A percentile compares a stretch with the other conserved stretches of the same genome.
phyloP scores from a whole-genome alignment of 2,888 invertebrate genomes.

The Drosophila kuntzei region DNA sequence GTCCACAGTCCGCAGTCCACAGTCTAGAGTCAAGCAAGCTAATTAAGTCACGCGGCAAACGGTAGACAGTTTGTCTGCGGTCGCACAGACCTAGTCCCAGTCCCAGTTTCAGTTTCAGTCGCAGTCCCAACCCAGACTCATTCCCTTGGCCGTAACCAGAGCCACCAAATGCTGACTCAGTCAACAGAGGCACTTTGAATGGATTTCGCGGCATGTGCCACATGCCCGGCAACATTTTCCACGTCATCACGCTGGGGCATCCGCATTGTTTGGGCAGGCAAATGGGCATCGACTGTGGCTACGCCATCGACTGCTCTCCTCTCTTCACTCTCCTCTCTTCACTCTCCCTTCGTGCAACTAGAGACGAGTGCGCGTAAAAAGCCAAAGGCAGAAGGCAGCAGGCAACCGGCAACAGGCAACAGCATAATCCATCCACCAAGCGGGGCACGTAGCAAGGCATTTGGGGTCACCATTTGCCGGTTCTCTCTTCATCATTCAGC shows the following conservation, averaged over 20 bases:
- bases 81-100: constrained; percentile 29
- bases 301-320: not conserved
- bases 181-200: constrained; percentile 34
- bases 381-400: constrained; percentile 15
- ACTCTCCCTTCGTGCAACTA: constrained; percentile 9
- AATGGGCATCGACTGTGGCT: constrained; percentile 37
- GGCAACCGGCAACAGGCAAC: constrained; percentile 9
- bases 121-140: not conserved
- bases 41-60: constrained; percentile 72
- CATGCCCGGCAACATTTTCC: constrained; percentile 62
- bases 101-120: no score
- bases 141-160: constrained; percentile 6
- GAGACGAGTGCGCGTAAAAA: constrained; percentile 12
- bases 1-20: not conserved
- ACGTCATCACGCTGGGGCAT: constrained; percentile 71
- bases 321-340: not conserved
- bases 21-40: constrained; percentile 39
- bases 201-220: constrained; percentile 47
- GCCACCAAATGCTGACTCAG: constrained; percentile 27
- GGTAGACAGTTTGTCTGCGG: constrained; percentile 70
- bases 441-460: constrained; percentile 54
- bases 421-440: constrained; percentile 51
- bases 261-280: constrained; percentile 65
- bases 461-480: constrained; percentile 50
- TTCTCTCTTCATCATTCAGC: constrained; percentile 25